Evolutionary conservation across 2,797 vertebrate genomes (phyloP).

Genomic region (Neosilurus mollespiculum): DNA sequence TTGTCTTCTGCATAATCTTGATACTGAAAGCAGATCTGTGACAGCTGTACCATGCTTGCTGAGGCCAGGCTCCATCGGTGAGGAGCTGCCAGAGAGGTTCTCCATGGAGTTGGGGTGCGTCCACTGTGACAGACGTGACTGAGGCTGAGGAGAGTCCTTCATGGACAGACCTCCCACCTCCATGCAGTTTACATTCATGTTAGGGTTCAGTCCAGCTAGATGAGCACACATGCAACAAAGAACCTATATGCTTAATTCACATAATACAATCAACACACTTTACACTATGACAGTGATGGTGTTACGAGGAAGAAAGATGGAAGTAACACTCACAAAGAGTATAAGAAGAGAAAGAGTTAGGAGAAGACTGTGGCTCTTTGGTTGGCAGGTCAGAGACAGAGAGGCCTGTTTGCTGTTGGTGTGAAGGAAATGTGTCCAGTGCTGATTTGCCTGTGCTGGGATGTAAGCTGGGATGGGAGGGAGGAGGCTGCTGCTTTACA

Average conservation of each 20-base stretch:
- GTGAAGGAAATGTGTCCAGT: conserved; percentile 89
- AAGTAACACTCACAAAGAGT: conserved; percentile 81
- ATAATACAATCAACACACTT: background rate
- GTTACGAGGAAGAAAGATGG: background rate
- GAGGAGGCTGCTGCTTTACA: conserved; percentile 89
- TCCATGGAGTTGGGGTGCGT: conserved; percentile 96
- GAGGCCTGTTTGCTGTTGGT: conserved; percentile 85
- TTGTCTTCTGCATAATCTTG: background rate
- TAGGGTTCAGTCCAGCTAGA: conserved; percentile 91
- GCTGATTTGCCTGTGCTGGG: conserved; percentile 81
- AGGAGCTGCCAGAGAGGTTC: conserved; percentile 78
- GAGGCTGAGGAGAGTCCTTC: conserved; percentile 94
- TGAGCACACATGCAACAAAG: background rate
- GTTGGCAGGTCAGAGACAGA: conserved; percentile 92
- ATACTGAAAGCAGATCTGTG: background rate
- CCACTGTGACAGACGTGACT: conserved; percentile 98
- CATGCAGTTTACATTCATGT: conserved; percentile 97
- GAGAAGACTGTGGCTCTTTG: conserved; percentile 96
- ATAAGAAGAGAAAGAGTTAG: conserved; percentile 90
- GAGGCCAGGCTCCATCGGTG: conserved; percentile 79
- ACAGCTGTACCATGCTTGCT: conserved; percentile 74
- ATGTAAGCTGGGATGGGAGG: conserved; percentile 69
- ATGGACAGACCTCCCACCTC: conserved; percentile 75
- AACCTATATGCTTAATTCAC: background rate
- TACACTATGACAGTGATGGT: background rate